Conservation (phyloP, 2,888 invertebrate species). For the Limnephilus auricula region DNA sequence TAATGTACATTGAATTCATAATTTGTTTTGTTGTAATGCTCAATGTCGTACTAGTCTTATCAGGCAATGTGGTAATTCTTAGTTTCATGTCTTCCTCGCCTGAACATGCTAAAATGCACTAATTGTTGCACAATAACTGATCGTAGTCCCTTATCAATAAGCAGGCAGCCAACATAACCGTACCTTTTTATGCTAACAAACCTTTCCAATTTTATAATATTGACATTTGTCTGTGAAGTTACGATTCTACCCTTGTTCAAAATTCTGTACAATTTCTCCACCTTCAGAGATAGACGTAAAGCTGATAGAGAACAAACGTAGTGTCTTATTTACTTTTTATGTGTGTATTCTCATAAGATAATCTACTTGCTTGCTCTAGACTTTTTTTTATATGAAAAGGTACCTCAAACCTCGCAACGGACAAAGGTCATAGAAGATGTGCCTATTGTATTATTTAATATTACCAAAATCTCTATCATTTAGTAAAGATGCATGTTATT, state of each 20-base stretch:
- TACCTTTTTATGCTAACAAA: neutral
- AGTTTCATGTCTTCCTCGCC: neutral
- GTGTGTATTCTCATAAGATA: neutral
- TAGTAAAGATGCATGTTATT: neutral
- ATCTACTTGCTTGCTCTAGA: neutral
- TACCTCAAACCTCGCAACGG: neutral
- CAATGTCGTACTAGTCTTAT: neutral
- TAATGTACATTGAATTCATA: slow-evolving; percentile 68
- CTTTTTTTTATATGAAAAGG: neutral
- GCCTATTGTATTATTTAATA: neutral
- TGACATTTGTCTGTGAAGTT: neutral
- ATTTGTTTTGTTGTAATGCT: neutral
- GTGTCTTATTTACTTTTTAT: neutral
- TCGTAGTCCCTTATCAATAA: neutral
- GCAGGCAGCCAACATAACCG: neutral
- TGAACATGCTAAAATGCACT: neutral
- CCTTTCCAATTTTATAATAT: neutral
- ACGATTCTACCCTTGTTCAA: neutral
- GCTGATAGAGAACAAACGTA: neutral
- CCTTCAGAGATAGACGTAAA: neutral
- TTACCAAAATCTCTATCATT: neutral
- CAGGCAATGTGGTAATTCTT: neutral
- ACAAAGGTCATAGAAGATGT: neutral
- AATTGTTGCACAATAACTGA: neutral
- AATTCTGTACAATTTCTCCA: neutral